Percentiles rank a stretch among this genome's conserved stretches.
Conservation (phyloP, 1,140 invertebrate genomes). For the Brevipalpus yothersi region DNA sequence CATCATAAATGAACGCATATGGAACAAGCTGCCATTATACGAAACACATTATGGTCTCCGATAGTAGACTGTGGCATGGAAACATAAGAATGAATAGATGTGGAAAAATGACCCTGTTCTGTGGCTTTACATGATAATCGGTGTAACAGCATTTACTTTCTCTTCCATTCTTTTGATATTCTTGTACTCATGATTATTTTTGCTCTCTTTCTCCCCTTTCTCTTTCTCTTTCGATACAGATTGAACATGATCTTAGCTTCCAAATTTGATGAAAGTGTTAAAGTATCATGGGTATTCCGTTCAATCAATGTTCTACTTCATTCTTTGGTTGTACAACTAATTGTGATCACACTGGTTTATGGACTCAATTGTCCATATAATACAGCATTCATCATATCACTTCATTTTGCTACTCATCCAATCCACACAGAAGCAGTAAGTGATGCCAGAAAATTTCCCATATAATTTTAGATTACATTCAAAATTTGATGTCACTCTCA, state of each 20-base stretch:
- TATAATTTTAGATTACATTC: background rate
- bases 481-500: background rate
- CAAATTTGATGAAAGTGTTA: too few species aligned
- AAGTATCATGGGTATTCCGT: conserved; percentile 20
- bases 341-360: conserved; percentile 4
- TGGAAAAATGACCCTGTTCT: too few species aligned
- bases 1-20: background rate
- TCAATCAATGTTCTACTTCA: conserved; percentile 24
- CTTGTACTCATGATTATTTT: too few species aligned
- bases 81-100: too few species aligned
- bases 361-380: conserved; percentile 7
- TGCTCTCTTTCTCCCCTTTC: too few species aligned
- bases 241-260: conserved; percentile 10
- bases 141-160: too few species aligned
- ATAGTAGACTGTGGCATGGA: too few species aligned
- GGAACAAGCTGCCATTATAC: background rate
- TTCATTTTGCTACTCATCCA: conserved; percentile 28
- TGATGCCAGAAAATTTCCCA: background rate
- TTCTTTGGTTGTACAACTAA: conserved; percentile 5
- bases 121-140: too few species aligned
- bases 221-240: conserved; percentile 5
- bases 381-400: conserved; percentile 16
- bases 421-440: conserved; percentile 28
- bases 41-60: background rate
- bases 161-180: too few species aligned